Conservation (phyloP, 2,888 invertebrate species). For the Panopea generosa region DNA sequence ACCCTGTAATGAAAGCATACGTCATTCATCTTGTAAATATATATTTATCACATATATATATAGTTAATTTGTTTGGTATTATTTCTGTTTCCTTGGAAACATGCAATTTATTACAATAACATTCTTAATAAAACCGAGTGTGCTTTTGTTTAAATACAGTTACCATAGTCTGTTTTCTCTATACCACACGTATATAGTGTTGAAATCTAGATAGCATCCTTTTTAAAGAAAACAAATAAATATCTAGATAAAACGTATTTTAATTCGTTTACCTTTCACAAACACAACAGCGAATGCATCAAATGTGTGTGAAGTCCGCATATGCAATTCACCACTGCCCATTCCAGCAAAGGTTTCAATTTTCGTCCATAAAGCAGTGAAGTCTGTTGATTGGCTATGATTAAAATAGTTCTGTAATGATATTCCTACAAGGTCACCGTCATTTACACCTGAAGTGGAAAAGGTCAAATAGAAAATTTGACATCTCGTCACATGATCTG, state of each 20-base stretch:
- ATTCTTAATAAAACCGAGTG: too few relatives aligned
- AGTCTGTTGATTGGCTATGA: background rate
- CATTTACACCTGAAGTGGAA: too few relatives aligned
- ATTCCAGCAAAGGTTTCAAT: conserved; percentile 26
- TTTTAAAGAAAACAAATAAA: too few relatives aligned
- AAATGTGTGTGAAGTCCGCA: conserved; percentile 16
- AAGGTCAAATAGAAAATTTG: too few relatives aligned
- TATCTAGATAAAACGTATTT: background rate
- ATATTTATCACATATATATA: too few relatives aligned
- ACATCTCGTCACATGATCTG: too few relatives aligned
- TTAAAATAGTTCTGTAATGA: conserved; percentile 9
- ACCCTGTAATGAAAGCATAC: too few relatives aligned
- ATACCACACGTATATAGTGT: too few relatives aligned
- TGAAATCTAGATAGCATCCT: too few relatives aligned
- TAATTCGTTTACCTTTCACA: conserved; percentile 4
- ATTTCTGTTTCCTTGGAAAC: too few relatives aligned
- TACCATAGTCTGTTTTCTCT: background rate
- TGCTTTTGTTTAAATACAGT: background rate
- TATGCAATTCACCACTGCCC: conserved; percentile 4
- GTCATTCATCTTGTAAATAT: too few relatives aligned
- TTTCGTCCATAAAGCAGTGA: background rate
- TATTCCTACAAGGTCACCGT: conserved; percentile 14
- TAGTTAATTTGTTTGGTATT: too few relatives aligned
- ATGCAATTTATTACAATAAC: background rate
- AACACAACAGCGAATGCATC: conserved; percentile 33